Conservation (phyloP, 2,888 invertebrate species). For the Cotesia congregata region DNA sequence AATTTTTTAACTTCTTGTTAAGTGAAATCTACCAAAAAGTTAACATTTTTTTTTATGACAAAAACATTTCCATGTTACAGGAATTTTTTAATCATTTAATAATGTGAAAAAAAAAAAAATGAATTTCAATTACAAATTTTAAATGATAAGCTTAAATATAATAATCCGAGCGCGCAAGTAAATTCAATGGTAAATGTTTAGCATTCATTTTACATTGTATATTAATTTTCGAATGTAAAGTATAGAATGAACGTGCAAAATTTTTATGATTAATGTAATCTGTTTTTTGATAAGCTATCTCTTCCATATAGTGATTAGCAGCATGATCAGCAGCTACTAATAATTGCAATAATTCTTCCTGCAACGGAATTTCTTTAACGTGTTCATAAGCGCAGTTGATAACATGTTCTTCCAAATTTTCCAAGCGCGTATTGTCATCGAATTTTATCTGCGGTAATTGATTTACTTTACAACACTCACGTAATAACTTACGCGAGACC, state of each 20-base stretch:
- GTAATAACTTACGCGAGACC: conserved; percentile 7
- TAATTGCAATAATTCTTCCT: conserved; percentile 3
- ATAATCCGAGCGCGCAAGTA: background rate
- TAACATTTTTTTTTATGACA: too few relatives aligned
- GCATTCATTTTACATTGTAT: conserved; percentile 11
- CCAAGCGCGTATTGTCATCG: background rate
- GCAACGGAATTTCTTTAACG: conserved; percentile 2
- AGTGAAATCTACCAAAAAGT: too few relatives aligned
- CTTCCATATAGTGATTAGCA: conserved; percentile 9
- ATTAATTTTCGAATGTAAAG: conserved; percentile 1
- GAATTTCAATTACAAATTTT: background rate
- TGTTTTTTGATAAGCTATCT: background rate
- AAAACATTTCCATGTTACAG: too few relatives aligned
- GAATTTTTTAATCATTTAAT: background rate
- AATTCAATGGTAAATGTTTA: background rate
- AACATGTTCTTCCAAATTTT: background rate
- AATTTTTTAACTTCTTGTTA: too few relatives aligned
- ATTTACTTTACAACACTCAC: conserved; percentile 3
- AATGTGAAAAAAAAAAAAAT: background rate
- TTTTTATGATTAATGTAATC: conserved; percentile 14
- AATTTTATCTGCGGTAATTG: background rate
- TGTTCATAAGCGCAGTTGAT: background rate
- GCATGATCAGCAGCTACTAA: conserved; percentile 13
- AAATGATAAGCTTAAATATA: background rate
- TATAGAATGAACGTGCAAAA: background rate